phyloP scores from a whole-genome alignment of 1,140 invertebrate genomes.

The Cephus cinctus region DNA sequence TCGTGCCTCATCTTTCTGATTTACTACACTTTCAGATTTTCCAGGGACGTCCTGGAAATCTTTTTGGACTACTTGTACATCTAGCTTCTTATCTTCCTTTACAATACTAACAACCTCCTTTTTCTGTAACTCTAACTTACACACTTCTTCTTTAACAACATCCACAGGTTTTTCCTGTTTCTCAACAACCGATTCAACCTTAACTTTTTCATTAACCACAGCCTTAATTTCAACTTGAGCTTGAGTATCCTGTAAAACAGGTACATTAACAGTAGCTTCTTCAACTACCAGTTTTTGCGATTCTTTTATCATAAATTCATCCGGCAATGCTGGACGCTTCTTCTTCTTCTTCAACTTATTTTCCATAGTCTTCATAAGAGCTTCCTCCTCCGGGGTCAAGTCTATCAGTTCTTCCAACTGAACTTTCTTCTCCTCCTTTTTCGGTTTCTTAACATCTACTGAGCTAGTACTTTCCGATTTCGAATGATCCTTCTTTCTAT shows the following conservation, averaged over 20 bases:
- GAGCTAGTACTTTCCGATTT: slow-evolving; percentile 2
- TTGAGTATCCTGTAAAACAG: not conserved
- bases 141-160: too few species aligned
- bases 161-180: too few species aligned
- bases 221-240: slow-evolving; percentile 1
- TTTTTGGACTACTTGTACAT: too few species aligned
- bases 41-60: too few species aligned
- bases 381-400: slow-evolving; percentile 14
- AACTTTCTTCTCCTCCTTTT: not conserved
- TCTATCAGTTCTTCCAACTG: not conserved
- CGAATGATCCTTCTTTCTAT: slow-evolving; percentile 30
- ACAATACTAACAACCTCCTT: too few species aligned
- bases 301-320: slow-evolving; percentile 14
- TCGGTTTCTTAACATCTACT: not conserved
- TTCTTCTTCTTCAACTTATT: slow-evolving; percentile 22
- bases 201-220: not conserved
- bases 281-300: not conserved
- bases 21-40: too few species aligned
- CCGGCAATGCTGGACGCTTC: slow-evolving; percentile 21
- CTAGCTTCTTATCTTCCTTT: too few species aligned
- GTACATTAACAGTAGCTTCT: not conserved
- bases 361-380: slow-evolving; percentile 19
- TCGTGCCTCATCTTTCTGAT: too few species aligned
- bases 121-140: too few species aligned
- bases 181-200: too few species aligned